Conservation (phyloP, 2,113 vertebrate genomes). For the Platanista minor region DNA sequence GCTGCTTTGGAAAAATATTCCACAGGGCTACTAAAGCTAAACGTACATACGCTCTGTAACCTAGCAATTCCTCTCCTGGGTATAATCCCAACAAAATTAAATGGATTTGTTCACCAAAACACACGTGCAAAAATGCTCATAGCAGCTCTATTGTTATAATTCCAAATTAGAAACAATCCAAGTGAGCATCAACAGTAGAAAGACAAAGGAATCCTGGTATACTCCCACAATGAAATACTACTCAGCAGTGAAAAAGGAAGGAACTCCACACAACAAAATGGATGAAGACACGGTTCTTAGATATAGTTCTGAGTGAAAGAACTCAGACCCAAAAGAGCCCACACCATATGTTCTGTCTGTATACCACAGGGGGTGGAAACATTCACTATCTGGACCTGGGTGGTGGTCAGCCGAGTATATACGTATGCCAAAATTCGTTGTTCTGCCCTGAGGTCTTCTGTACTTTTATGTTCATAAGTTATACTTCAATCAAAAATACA, state of each 20-base stretch:
- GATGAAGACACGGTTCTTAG: neutral
- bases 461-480: neutral
- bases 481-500: neutral
- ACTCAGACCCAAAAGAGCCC: neutral
- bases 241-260: neutral
- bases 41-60: fast-evolving
- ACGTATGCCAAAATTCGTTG: neutral
- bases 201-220: neutral
- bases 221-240: neutral
- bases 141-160: neutral
- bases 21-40: neutral
- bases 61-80: neutral
- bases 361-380: fast-evolving
- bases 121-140: neutral
- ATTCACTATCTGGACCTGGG: too few relatives aligned
- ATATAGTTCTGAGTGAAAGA: neutral
- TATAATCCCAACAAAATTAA: neutral
- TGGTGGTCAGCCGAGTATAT: too few relatives aligned
- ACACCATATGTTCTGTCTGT: neutral
- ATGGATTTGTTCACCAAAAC: neutral
- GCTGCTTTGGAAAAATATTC: neutral
- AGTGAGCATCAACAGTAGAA: neutral
- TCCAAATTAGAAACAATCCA: neutral
- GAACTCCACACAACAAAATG: neutral
- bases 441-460: neutral